A percentile compares a stretch with the other conserved stretches of the same genome.
These are phyloP conservation scores for Salpingus planirostris DNA, from an alignment of 2,888 invertebrate genomes.

Conservation along the genomic window DNA sequence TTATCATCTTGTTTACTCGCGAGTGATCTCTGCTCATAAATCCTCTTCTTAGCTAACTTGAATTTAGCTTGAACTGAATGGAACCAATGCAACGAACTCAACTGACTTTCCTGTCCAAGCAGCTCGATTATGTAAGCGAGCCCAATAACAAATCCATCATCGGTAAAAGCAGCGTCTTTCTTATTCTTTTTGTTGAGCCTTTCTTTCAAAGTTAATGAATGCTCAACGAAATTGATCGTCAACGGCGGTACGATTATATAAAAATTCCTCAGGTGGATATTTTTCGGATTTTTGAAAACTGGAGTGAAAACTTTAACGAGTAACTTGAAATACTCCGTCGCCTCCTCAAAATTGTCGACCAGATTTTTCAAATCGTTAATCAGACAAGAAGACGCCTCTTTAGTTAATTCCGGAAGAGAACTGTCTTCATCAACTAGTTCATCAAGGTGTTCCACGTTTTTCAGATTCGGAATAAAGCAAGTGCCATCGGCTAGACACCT, in stretches of 20 bases:
- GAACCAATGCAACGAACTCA: conserved; percentile 95
- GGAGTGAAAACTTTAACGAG: conserved; percentile 88
- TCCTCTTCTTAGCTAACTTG: conserved; percentile 48
- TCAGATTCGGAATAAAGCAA: conserved; percentile 77
- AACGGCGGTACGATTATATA: conserved; percentile 88
- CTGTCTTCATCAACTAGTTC: conserved; percentile 50
- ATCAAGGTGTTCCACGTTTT: conserved; percentile 49
- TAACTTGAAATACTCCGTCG: conserved; percentile 73
- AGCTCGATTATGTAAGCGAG: conserved; percentile 86
- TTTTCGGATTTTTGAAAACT: conserved; percentile 76
- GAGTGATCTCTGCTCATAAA: conserved; percentile 46
- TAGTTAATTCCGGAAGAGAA: conserved; percentile 51
- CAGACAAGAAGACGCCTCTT: conserved; percentile 60
- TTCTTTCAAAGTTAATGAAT: conserved; percentile 85
- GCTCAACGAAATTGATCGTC: conserved; percentile 90
- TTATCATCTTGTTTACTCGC: conserved; percentile 67
- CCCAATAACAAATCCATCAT: conserved; percentile 97
- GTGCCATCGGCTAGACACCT: conserved; percentile 88
- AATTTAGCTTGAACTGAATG: conserved; percentile 73
- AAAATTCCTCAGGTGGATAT: conserved; percentile 84
- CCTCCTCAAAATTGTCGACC: conserved; percentile 75
- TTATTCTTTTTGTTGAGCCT: conserved; percentile 86
- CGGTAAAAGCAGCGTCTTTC: conserved; percentile 83
- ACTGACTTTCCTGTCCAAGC: conserved; percentile 71
- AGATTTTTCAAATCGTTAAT: conserved; percentile 71